Conservation (phyloP, 2,797 vertebrate species). For the Xiphorhynchus erythropygius region DNA sequence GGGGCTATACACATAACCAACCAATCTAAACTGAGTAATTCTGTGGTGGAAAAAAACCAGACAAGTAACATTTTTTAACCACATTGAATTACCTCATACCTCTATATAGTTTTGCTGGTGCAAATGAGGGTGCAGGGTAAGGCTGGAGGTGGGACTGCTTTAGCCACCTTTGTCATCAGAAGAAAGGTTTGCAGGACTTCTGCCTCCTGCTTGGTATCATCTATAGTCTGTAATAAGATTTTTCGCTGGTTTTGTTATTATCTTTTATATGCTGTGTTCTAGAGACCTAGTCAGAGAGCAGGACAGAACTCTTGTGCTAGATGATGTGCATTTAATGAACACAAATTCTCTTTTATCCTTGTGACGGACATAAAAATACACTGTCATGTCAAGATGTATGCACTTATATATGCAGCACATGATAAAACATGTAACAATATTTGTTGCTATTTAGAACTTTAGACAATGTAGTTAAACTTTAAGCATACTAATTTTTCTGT, state of each 20-base stretch:
- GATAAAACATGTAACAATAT: neutral
- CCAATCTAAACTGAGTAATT: neutral
- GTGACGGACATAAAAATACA: neutral
- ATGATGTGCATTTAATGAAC: neutral
- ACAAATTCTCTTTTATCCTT: neutral
- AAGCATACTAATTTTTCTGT: neutral
- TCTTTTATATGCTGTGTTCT: neutral
- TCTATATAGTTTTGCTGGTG: neutral
- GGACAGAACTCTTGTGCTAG: neutral
- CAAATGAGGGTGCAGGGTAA: neutral
- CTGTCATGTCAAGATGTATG: neutral
- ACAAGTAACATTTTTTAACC: neutral
- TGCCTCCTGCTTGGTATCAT: neutral
- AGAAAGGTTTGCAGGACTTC: neutral
- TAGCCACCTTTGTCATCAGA: neutral
- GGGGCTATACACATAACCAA: neutral
- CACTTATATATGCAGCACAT: neutral
- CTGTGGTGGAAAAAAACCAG: accelerated
- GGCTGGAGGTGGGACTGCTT: neutral
- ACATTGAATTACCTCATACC: neutral
- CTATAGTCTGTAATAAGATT: neutral
- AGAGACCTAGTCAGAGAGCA: neutral
- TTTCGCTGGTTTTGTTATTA: neutral
- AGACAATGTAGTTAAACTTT: neutral
- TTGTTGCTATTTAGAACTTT: neutral